A percentile compares a stretch with the other conserved stretches of the same genome.
Conservation (phyloP, 2,888 invertebrate genomes). For the Itoplectis maculator region DNA sequence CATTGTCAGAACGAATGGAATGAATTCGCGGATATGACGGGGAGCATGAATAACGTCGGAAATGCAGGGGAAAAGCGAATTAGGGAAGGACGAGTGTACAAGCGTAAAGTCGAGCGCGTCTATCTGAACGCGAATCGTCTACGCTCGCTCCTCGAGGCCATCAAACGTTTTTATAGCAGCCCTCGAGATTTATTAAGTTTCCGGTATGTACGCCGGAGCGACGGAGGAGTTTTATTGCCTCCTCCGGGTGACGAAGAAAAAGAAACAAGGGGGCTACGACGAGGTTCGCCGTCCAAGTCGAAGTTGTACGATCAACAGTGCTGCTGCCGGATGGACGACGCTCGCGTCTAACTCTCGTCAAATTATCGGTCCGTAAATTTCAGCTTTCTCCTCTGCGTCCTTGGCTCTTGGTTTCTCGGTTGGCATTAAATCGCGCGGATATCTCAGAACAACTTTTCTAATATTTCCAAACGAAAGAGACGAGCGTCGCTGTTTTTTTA, state of each 20-base stretch:
- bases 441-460: constrained; percentile 72
- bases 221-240: constrained; percentile 67
- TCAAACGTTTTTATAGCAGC: constrained; percentile 69
- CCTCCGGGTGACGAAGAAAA: constrained; percentile 55
- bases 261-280: background rate
- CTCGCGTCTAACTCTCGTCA: constrained; percentile 64
- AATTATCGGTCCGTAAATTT: constrained; percentile 68
- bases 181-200: constrained; percentile 69
- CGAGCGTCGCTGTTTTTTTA: constrained; percentile 26
- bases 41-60: constrained; percentile 41
- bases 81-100: constrained; percentile 17
- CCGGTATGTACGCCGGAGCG: constrained; percentile 59
- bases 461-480: constrained; percentile 71
- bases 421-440: constrained; percentile 54
- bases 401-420: constrained; percentile 18
- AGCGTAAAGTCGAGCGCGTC: constrained; percentile 36
- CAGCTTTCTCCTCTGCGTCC: constrained; percentile 9
- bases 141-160: constrained; percentile 40
- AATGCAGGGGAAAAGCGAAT: constrained; percentile 32
- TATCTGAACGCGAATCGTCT: background rate
- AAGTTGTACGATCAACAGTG: constrained; percentile 34
- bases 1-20: constrained; percentile 35
- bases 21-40: constrained; percentile 38
- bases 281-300: constrained; percentile 20
- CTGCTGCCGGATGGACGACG: constrained; percentile 5